These are phyloP conservation scores for Vireo griseus DNA, from an alignment of 2,797 vertebrate species.

Conservation along the genomic window DNA sequence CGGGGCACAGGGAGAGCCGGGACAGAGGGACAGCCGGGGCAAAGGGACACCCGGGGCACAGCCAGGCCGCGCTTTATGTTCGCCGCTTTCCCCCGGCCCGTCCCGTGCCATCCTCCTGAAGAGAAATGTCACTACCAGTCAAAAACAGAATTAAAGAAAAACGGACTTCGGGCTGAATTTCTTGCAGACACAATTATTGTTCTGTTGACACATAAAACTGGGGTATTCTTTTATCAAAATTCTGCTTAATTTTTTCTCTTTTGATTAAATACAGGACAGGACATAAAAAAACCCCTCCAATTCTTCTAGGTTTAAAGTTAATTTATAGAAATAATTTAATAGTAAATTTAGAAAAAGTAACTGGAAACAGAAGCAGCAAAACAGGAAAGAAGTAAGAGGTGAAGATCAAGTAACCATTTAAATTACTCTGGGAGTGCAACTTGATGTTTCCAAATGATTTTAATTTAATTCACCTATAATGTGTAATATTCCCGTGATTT, in stretches of 20 bases:
- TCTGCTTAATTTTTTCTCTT: not conserved
- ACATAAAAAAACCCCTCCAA: not conserved
- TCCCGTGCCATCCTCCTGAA: not conserved
- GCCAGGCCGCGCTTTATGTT: fast-evolving
- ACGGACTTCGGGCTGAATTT: not conserved
- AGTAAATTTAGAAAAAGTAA: not conserved
- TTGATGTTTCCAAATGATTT: not conserved
- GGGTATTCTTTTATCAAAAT: not conserved
- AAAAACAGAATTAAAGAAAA: not conserved
- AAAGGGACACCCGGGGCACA: not conserved
- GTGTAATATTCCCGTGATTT: not conserved
- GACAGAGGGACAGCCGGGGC: too few relatives aligned
- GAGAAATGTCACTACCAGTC: not conserved
- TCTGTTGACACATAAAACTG: not conserved
- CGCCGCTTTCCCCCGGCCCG: not conserved
- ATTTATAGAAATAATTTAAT: not conserved
- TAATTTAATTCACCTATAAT: not conserved
- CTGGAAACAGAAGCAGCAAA: not conserved
- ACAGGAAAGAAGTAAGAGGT: not conserved
- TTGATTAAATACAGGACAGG: not conserved
- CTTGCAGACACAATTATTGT: not conserved
- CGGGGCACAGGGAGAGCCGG: too few relatives aligned
- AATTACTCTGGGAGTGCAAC: not conserved
- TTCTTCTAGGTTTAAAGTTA: not conserved
- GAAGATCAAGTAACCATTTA: not conserved